Conservation (phyloP, 2,797 vertebrate genomes). For the Onychomys leucogaster region DNA sequence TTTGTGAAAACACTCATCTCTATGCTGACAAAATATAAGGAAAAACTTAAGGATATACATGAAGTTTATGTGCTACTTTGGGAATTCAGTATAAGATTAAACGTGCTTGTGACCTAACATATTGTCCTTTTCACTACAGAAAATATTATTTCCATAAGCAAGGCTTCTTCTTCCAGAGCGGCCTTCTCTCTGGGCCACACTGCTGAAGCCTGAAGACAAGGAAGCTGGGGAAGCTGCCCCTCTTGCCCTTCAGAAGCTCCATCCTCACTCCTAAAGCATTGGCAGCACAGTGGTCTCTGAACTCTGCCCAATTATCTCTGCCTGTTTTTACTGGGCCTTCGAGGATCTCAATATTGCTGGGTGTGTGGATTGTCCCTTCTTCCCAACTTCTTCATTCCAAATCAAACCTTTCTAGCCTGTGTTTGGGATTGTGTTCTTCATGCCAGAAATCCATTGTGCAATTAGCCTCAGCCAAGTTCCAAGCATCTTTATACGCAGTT, state of each 20-base stretch:
- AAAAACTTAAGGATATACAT: not conserved
- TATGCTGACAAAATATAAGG: conserved; percentile 49
- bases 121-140: not conserved
- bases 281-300: not conserved
- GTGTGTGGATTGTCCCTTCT: not conserved
- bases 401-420: not conserved
- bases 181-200: not conserved
- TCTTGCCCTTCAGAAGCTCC: not conserved
- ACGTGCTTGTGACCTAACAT: not conserved
- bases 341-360: conserved; percentile 7
- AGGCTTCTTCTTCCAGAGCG: not conserved
- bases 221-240: not conserved
- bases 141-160: not conserved
- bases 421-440: not conserved
- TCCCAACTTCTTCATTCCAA: not conserved
- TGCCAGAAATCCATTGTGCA: not conserved
- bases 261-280: not conserved
- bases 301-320: not conserved
- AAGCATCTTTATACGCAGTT: not conserved
- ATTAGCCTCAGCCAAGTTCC: not conserved
- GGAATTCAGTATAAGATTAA: conserved; percentile 13
- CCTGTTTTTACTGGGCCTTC: not conserved
- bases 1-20: conserved; percentile 37
- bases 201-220: not conserved
- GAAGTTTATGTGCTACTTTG: not conserved